phyloP scores from a whole-genome alignment of 2,888 invertebrate genomes.

The Orthosia gracilis region DNA sequence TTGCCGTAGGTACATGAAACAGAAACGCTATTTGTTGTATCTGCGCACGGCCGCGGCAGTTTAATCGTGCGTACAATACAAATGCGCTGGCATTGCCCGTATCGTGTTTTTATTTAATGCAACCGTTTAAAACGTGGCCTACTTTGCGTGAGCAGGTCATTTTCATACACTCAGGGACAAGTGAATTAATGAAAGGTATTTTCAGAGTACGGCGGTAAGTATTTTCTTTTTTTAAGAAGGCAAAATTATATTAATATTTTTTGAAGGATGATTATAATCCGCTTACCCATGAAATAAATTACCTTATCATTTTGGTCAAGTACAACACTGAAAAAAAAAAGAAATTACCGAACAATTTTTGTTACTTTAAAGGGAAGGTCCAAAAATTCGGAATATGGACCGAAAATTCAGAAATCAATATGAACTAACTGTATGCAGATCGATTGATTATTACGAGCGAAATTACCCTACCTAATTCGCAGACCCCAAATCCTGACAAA shows the following conservation, averaged over 20 bases:
- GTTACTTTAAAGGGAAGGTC: too few species aligned
- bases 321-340: too few species aligned
- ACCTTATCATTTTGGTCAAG: too few species aligned
- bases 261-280: not conserved
- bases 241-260: not conserved
- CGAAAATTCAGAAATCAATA: too few species aligned
- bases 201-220: not conserved
- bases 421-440: too few species aligned
- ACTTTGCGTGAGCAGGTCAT: slow-evolving; percentile 37
- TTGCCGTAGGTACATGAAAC: slow-evolving; percentile 25
- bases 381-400: too few species aligned
- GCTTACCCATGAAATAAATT: too few species aligned
- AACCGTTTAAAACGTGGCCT: slow-evolving; percentile 47
- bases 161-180: slow-evolving; percentile 38
- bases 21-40: slow-evolving; percentile 33
- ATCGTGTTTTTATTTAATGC: slow-evolving; percentile 56
- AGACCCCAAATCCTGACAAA: too few species aligned
- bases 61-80: slow-evolving; percentile 56
- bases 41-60: slow-evolving; percentile 20
- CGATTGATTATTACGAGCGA: too few species aligned
- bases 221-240: not conserved
- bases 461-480: too few species aligned
- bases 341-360: too few species aligned
- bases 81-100: slow-evolving; percentile 45
- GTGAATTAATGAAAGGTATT: slow-evolving; percentile 31